Evolutionary conservation across 2,797 vertebrate genomes (phyloP), one percentile per base, ranked within the genome.

Genomic region (Ctenosaura bakeri): DNA sequence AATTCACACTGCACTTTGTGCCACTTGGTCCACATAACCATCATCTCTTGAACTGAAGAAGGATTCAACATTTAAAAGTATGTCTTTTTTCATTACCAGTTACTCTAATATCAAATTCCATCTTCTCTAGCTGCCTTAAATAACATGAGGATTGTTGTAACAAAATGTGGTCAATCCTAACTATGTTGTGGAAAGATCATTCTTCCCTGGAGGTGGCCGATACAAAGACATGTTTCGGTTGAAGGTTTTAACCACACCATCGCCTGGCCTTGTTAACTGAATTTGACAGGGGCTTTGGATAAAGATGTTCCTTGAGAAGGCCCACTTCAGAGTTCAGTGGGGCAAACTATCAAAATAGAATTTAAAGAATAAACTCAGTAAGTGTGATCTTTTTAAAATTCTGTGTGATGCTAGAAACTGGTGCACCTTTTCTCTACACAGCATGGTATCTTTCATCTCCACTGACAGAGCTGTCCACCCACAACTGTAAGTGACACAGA

Each of bases 1-100:
- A 93, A 93, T 95, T 94, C 92, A 91, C 62, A 32, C 82, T 92
- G 91, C 96, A 94, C 83, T 89, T 89, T 88, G 71, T 66, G 59
- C 74, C 91, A 96, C 88, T 84, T 87, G 91, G 88, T 3, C 77
- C 74, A 38, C 87, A 94, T 95, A 93, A 93, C 50, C 92, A 94
- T 91, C 56, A 85, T 10, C 81, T 62, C 89, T 94, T 89, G 88
- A 88, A 91, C 9, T 42, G 86, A 89, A 87, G 87, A 88, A 90
- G 62, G 88, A 71, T 91, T 78, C 74, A 64, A 89, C 91, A 73
- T 66, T 59, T 35, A 88, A 62, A 90, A 91, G 90, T 88, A 76
- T n/a, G 66, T 50, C 87, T 93, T 85, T 86, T 87, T 56, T 78
- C 73, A 8, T 18, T 73, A 86, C 56, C 46, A 12, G 24, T 69